A percentile compares a stretch with the other conserved stretches of the same genome.
Evolutionary conservation across 2,113 vertebrate genomes (phyloP).

Genomic region (Nanorana parkeri): DNA sequence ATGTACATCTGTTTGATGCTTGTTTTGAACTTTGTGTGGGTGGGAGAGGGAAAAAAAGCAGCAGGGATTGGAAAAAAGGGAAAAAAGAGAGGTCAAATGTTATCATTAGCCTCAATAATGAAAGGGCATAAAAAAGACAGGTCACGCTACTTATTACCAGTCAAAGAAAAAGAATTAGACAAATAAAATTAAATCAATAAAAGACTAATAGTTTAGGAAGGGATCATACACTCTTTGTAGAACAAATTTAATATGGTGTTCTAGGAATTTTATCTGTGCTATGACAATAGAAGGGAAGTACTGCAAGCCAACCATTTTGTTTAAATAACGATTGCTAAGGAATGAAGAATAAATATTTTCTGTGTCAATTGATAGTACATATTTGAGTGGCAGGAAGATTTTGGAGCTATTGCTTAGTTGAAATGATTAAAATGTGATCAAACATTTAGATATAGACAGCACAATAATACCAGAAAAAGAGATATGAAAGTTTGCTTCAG

Average conservation of each 20-base stretch:
- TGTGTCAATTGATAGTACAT: background rate
- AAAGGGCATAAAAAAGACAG: conserved; percentile 10
- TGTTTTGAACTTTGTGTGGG: conserved; percentile 54
- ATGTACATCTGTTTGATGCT: conserved; percentile 22
- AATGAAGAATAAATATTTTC: conserved; percentile 11
- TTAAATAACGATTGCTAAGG: conserved; percentile 7
- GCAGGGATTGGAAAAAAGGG: conserved; percentile 19
- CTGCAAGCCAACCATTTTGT: conserved; percentile 33
- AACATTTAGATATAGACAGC: background rate
- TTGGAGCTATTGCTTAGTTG: background rate
- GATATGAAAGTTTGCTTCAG: no score
- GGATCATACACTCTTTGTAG: no score
- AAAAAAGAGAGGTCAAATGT: conserved; percentile 38
- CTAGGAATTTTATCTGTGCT: conserved; percentile 4
- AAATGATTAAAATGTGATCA: background rate
- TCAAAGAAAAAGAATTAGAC: background rate
- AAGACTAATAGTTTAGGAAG: no score
- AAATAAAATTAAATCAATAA: no score
- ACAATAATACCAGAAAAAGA: background rate
- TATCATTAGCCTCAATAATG: conserved; percentile 41
- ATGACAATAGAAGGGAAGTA: background rate
- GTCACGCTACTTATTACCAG: background rate
- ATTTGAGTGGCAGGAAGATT: background rate
- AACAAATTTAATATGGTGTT: no score
- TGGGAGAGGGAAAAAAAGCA: conserved; percentile 47